Evolutionary conservation across 35 echinoderm and acorn worm species (phyloP).

Genomic region (Apostichopus parvimensis): DNA sequence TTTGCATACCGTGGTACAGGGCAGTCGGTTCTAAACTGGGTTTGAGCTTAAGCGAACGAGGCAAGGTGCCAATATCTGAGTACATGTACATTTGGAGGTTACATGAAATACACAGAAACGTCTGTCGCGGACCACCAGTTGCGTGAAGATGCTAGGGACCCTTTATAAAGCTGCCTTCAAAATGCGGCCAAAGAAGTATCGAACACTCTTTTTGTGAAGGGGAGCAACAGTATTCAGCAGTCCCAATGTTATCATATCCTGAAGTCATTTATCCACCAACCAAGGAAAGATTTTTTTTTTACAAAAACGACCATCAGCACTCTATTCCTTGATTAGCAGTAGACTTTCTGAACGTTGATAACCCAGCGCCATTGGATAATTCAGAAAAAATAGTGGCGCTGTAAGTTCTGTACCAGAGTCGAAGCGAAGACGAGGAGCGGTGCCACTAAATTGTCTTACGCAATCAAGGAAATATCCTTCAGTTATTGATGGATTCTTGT

Average conservation of each 20-base stretch:
- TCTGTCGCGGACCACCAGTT: slow-evolving; percentile 9
- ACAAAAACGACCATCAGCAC: slow-evolving; percentile 55
- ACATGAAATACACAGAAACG: too few relatives aligned
- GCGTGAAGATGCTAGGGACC: neutral
- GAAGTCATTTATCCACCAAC: slow-evolving; percentile 50
- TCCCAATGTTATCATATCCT: slow-evolving; percentile 54
- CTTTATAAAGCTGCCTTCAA: slow-evolving; percentile 48
- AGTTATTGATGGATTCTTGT: slow-evolving; percentile 60
- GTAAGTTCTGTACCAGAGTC: neutral
- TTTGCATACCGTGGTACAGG: too few relatives aligned
- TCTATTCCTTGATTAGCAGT: slow-evolving; percentile 62
- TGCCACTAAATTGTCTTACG: slow-evolving; percentile 11
- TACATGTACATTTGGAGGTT: too few relatives aligned
- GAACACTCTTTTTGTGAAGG: slow-evolving; percentile 43
- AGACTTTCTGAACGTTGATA: slow-evolving; percentile 54
- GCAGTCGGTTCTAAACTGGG: too few relatives aligned
- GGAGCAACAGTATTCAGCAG: slow-evolving; percentile 38
- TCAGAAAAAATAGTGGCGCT: neutral
- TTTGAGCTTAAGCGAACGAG: too few relatives aligned
- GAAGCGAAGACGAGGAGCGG: slow-evolving; percentile 27
- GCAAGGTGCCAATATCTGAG: too few relatives aligned
- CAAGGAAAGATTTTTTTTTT: neutral
- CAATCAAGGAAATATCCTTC: slow-evolving; percentile 54
- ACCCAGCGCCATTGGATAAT: slow-evolving; percentile 4
- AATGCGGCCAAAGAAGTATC: slow-evolving; percentile 50